Evolutionary conservation across 2,797 vertebrate species (phyloP).

Genomic region (Cichlasoma orientale): DNA sequence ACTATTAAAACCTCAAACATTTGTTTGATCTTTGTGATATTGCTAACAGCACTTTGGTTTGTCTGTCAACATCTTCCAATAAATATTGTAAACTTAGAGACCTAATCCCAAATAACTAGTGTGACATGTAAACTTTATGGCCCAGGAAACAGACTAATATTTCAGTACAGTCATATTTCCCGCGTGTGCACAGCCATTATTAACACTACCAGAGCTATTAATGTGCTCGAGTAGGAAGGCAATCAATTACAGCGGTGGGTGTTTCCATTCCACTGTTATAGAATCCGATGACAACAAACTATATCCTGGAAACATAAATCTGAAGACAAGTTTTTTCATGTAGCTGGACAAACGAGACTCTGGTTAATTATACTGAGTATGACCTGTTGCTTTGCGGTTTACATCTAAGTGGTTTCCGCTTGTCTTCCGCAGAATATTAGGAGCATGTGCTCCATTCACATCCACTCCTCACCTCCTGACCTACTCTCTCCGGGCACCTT

Average conservation of each 20-base stretch:
- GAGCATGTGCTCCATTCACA: conserved; percentile 45
- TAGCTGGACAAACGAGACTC: background rate
- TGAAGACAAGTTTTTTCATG: background rate
- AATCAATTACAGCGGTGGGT: conserved; percentile 21
- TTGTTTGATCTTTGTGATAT: background rate
- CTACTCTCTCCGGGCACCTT: conserved; percentile 47
- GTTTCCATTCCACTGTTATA: conserved; percentile 7
- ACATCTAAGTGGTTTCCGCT: conserved; percentile 9
- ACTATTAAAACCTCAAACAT: background rate
- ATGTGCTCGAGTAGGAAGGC: background rate
- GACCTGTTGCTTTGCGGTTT: conserved; percentile 11
- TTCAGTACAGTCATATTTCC: background rate
- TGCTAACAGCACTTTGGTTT: background rate
- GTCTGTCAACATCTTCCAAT: background rate
- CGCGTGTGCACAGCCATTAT: conserved; percentile 1
- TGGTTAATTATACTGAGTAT: background rate
- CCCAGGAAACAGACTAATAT: background rate
- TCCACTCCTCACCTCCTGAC: conserved; percentile 56
- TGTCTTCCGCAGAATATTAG: background rate
- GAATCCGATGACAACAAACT: conserved; percentile 2
- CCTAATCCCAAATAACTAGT: background rate
- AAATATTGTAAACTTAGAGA: background rate
- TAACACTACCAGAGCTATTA: background rate
- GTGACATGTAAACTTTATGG: background rate
- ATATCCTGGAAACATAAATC: background rate